Conservation (phyloP, 1,140 invertebrate species). For the Drosophila mojavensis region DNA sequence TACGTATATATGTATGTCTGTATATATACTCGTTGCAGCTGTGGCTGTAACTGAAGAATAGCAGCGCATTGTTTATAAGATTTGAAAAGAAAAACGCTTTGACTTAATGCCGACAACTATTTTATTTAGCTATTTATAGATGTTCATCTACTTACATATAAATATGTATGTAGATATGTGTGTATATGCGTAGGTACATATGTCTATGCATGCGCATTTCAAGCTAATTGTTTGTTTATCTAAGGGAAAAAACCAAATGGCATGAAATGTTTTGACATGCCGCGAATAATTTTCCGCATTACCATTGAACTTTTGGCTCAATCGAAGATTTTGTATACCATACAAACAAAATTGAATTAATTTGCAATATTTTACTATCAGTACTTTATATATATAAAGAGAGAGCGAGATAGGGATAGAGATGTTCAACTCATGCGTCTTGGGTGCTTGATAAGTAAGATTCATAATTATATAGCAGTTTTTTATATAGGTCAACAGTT, state of each 20-base stretch:
- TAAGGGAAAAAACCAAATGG: conserved; percentile 39
- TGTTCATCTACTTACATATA: background rate
- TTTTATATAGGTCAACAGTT: conserved; percentile 21
- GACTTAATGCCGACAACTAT: conserved; percentile 46
- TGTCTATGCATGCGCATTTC: conserved; percentile 40
- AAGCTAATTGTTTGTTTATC: conserved; percentile 49
- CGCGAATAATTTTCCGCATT: conserved; percentile 36
- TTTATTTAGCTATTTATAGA: conserved; percentile 34
- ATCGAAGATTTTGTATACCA: background rate
- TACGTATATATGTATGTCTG: background rate
- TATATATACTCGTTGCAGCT: conserved; percentile 33
- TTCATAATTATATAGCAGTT: background rate
- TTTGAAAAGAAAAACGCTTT: conserved; percentile 21
- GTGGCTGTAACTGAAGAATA: conserved; percentile 36
- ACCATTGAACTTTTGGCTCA: conserved; percentile 39
- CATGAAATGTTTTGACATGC: conserved; percentile 51
- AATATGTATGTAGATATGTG: background rate
- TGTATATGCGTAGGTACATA: background rate
- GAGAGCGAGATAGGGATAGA: background rate
- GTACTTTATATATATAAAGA: background rate
- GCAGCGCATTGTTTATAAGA: conserved; percentile 26
- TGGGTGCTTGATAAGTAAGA: conserved; percentile 11
- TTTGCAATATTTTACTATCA: conserved; percentile 14
- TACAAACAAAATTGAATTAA: conserved; percentile 14
- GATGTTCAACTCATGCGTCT: background rate